These are phyloP conservation scores for Pasiphila rectangulata DNA, from an alignment of 2,888 invertebrate genomes.

Conservation along the genomic window DNA sequence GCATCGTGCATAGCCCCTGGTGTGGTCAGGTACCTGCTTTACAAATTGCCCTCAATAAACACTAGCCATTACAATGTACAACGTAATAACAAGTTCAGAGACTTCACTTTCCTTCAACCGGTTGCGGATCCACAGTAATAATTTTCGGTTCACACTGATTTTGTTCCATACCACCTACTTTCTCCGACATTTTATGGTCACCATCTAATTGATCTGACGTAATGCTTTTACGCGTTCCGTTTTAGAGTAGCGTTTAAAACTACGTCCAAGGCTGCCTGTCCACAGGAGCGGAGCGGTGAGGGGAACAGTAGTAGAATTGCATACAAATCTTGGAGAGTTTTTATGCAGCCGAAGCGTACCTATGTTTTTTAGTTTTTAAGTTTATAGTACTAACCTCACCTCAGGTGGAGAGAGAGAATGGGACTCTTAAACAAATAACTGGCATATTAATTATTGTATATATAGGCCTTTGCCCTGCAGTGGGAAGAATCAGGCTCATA, in stretches of 20 bases:
- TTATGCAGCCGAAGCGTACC: too few relatives aligned
- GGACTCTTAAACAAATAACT: too few relatives aligned
- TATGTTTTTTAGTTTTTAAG: too few relatives aligned
- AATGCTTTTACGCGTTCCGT: slow-evolving; percentile 20
- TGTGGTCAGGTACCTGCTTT: not conserved
- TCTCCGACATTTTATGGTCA: slow-evolving; percentile 21
- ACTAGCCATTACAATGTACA: not conserved
- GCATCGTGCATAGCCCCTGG: slow-evolving; percentile 1
- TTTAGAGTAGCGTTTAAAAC: slow-evolving; percentile 12
- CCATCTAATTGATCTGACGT: slow-evolving; percentile 19
- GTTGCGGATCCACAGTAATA: slow-evolving; percentile 9
- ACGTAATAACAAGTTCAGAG: slow-evolving; percentile 7
- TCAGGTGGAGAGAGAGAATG: too few relatives aligned
- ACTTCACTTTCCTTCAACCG: slow-evolving; percentile 14
- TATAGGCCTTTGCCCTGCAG: too few relatives aligned
- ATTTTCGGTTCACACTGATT: slow-evolving; percentile 12
- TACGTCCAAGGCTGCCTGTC: too few relatives aligned
- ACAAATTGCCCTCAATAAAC: not conserved
- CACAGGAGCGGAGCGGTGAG: too few relatives aligned
- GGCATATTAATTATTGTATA: too few relatives aligned
- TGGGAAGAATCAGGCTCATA: too few relatives aligned
- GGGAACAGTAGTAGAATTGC: too few relatives aligned
- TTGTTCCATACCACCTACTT: slow-evolving; percentile 16
- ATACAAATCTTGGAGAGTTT: too few relatives aligned
- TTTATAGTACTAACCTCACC: too few relatives aligned